Evolutionary conservation across 2,113 vertebrate genomes (phyloP).

Genomic region (Dascyllus trimaculatus): DNA sequence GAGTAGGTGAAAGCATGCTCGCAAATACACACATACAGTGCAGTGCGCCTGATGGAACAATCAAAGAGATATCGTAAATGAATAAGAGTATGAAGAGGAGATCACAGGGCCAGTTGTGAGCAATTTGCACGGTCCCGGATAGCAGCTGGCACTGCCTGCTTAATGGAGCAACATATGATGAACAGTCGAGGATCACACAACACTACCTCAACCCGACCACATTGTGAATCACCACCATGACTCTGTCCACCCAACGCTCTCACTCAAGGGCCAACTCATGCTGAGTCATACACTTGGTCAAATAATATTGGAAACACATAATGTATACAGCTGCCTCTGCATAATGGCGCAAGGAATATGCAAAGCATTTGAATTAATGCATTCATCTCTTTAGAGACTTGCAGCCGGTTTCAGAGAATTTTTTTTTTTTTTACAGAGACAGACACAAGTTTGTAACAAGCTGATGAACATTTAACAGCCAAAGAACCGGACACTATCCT

Average conservation of each 20-base stretch:
- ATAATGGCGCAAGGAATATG: background rate
- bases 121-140: conserved; percentile 28
- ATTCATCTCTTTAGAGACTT: background rate
- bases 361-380: background rate
- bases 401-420: background rate
- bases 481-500: background rate
- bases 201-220: conserved; percentile 32
- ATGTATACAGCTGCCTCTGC: background rate
- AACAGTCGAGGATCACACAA: conserved; percentile 43
- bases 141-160: conserved; percentile 58
- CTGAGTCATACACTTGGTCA: conserved; percentile 49
- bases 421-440: background rate
- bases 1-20: conserved; percentile 4
- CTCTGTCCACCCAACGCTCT: conserved; percentile 27
- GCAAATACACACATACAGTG: background rate
- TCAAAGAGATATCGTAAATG: conserved; percentile 43
- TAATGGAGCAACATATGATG: conserved; percentile 56
- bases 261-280: conserved; percentile 41
- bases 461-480: conserved; percentile 7
- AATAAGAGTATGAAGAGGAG: conserved; percentile 7
- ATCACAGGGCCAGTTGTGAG: conserved; percentile 15
- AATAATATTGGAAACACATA: conserved; percentile 48
- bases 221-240: conserved; percentile 48
- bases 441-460: background rate
- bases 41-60: background rate